These are phyloP conservation scores for Apomyelois bistriatella DNA, from an alignment of 2,888 invertebrate genomes.

Conservation along the genomic window DNA sequence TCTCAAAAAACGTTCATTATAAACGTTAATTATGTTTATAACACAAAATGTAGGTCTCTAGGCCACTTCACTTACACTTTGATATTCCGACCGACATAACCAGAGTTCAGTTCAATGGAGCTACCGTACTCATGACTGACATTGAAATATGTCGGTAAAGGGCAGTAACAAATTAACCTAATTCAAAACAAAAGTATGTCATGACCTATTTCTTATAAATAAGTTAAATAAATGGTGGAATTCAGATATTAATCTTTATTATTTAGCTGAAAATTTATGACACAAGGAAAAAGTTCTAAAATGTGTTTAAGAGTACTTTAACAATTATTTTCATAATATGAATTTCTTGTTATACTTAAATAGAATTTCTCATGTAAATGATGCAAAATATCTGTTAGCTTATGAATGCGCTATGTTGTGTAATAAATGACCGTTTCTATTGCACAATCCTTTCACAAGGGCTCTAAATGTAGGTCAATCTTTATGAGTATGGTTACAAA, in stretches of 20 bases:
- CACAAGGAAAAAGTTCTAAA: conserved; percentile 17
- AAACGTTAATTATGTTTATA: conserved; percentile 53
- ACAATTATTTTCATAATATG: conserved; percentile 32
- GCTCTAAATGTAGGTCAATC: conserved; percentile 78
- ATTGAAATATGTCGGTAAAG: conserved; percentile 80
- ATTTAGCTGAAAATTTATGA: not conserved
- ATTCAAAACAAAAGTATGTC: conserved; percentile 62
- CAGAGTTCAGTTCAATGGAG: conserved; percentile 85
- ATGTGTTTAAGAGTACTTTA: conserved; percentile 33
- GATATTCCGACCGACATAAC: conserved; percentile 88
- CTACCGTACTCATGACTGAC: conserved; percentile 83
- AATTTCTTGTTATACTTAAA: conserved; percentile 20
- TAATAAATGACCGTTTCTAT: conserved; percentile 80
- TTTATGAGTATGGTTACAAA: conserved; percentile 63
- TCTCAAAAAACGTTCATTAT: conserved; percentile 78
- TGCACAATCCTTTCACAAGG: conserved; percentile 81
- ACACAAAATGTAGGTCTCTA: conserved; percentile 90
- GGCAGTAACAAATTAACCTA: conserved; percentile 75
- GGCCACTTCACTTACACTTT: conserved; percentile 93
- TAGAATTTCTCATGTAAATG: conserved; percentile 53
- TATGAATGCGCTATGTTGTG: conserved; percentile 74
- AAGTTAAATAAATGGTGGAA: conserved; percentile 6
- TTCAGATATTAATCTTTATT: conserved; percentile 13
- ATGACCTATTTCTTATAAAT: conserved; percentile 53
- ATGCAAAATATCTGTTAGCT: conserved; percentile 70